Percentiles rank a stretch among this genome's conserved stretches.
phyloP scores from a whole-genome alignment of 2,113 vertebrate genomes.

The Pygoscelis adeliae region DNA sequence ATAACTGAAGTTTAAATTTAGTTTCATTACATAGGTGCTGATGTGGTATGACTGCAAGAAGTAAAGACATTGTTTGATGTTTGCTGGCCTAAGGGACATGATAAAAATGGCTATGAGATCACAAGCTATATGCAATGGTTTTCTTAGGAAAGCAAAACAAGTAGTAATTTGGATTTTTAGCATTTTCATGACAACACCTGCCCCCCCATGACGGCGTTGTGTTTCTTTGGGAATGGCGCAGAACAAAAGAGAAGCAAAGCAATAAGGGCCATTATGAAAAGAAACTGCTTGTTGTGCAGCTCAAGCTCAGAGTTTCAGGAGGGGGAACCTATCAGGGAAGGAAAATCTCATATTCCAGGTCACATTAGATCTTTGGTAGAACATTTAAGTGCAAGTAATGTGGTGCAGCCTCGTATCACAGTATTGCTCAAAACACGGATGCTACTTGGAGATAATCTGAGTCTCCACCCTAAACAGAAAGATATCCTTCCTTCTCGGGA shows the following conservation, averaged over 20 bases:
- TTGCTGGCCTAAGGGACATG: background rate
- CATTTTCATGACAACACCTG: background rate
- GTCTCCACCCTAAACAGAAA: background rate
- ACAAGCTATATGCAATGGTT: background rate
- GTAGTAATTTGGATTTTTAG: background rate
- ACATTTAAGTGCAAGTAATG: background rate
- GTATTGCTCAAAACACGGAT: background rate
- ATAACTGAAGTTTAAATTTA: slow-evolving; percentile 4
- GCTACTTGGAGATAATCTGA: background rate
- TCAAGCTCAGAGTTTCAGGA: background rate
- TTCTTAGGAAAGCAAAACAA: background rate
- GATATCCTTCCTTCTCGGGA: background rate
- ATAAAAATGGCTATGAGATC: slow-evolving; percentile 1
- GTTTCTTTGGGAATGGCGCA: background rate
- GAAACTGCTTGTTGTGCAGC: background rate
- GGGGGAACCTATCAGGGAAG: background rate
- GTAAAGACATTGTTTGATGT: background rate
- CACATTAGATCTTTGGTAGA: background rate
- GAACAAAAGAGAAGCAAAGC: background rate
- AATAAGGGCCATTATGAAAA: background rate
- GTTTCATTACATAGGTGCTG: background rate
- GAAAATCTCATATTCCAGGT: background rate
- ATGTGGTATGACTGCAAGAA: background rate
- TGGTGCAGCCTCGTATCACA: background rate
- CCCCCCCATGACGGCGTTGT: fast-evolving